Percentiles rank a stretch among this genome's conserved stretches.
These are phyloP conservation scores for Verasper variegatus DNA, from an alignment of 2,113 vertebrate genomes.

Conservation along the genomic window DNA sequence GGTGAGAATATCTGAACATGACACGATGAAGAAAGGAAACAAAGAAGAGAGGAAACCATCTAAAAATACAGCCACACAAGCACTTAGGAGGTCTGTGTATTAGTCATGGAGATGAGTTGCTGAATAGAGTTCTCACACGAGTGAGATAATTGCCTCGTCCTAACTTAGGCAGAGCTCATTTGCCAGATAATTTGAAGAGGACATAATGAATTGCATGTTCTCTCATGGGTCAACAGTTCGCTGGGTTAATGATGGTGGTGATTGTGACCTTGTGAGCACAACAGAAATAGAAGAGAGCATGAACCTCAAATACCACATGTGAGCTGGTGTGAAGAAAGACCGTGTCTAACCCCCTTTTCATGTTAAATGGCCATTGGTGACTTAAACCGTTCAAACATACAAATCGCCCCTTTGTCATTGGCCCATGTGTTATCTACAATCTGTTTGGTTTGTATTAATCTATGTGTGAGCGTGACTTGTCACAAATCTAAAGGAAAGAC, in stretches of 20 bases:
- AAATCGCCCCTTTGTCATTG: neutral
- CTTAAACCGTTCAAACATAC: too few species aligned
- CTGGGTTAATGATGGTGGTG: slow-evolving; percentile 61
- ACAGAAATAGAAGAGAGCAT: neutral
- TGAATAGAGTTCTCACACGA: slow-evolving; percentile 34
- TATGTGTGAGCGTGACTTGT: too few species aligned
- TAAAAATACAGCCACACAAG: slow-evolving; percentile 1
- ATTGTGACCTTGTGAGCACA: slow-evolving; percentile 62
- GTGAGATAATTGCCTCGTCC: slow-evolving; percentile 65
- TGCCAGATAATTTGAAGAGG: slow-evolving; percentile 68
- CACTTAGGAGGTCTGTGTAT: slow-evolving; percentile 13
- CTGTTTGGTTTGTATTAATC: too few species aligned
- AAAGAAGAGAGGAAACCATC: neutral
- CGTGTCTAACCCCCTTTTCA: neutral
- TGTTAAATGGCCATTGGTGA: too few species aligned
- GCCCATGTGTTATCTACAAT: too few species aligned
- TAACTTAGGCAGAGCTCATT: slow-evolving; percentile 73
- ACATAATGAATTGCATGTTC: slow-evolving; percentile 55
- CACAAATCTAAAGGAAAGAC: too few species aligned
- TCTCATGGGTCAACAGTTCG: slow-evolving; percentile 65
- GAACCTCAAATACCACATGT: neutral
- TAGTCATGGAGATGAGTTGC: slow-evolving; percentile 49
- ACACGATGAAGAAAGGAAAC: neutral
- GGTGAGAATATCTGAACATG: neutral
- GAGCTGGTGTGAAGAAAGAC: neutral